A percentile compares a stretch with the other conserved stretches of the same genome.
Evolutionary conservation across 1,140 invertebrate genomes (phyloP).

Genomic region (Atta texana): DNA sequence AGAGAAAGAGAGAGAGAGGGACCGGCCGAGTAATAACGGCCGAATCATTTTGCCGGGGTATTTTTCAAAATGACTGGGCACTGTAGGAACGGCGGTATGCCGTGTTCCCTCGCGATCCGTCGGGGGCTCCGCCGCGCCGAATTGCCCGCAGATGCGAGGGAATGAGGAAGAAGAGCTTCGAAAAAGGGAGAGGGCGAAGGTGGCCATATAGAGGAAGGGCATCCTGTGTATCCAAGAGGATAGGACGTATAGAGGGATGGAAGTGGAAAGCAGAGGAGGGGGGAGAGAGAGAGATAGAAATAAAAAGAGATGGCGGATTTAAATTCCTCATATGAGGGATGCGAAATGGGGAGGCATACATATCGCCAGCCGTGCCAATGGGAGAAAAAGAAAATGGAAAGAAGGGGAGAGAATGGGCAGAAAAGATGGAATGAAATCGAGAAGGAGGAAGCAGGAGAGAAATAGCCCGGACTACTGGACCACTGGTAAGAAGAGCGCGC

Average conservation of each 20-base stretch:
- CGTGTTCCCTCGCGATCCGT: constrained; percentile 76
- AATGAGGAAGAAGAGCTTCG: constrained; percentile 62
- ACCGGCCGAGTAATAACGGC: constrained; percentile 73
- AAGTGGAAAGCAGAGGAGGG: too few species aligned
- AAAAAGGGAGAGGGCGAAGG: constrained; percentile 65
- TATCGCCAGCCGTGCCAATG: constrained; percentile 60
- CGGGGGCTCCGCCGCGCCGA: constrained; percentile 73
- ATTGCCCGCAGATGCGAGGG: constrained; percentile 76
- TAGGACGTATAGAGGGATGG: not conserved
- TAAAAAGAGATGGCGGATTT: constrained; percentile 18
- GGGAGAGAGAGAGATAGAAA: not conserved
- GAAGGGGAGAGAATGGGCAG: constrained; percentile 28
- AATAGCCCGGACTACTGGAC: constrained; percentile 65
- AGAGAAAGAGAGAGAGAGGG: constrained; percentile 38
- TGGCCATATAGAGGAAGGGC: constrained; percentile 53
- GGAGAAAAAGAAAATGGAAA: constrained; percentile 56
- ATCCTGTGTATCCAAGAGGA: constrained; percentile 39
- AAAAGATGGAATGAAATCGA: constrained; percentile 38
- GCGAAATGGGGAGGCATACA: constrained; percentile 45
- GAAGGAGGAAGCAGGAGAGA: constrained; percentile 4
- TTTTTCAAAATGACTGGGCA: constrained; percentile 80
- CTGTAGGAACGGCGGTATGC: constrained; percentile 74
- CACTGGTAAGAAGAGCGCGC: constrained; percentile 69
- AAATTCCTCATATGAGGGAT: constrained; percentile 30
- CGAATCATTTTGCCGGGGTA: constrained; percentile 78